These are phyloP conservation scores for Emys orbicularis DNA, from an alignment of 2,797 vertebrate genomes.

Conservation along the genomic window DNA sequence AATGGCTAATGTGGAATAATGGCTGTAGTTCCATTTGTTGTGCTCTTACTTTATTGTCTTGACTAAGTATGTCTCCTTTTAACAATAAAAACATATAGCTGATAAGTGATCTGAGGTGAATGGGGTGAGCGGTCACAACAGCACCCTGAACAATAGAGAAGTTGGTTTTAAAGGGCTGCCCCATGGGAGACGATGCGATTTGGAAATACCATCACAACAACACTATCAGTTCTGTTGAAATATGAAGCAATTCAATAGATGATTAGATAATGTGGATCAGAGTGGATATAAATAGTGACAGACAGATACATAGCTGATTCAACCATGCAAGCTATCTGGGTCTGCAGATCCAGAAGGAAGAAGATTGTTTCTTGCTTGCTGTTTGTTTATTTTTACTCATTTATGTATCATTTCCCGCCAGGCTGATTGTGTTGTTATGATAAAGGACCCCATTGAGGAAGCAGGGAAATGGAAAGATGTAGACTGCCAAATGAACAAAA, in stretches of 20 bases:
- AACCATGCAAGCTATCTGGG: fast-evolving
- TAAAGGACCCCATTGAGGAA: constrained; percentile 61
- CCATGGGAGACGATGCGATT: neutral
- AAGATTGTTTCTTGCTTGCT: neutral
- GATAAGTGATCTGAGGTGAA: neutral
- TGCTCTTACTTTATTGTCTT: neutral
- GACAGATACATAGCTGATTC: neutral
- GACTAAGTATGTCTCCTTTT: neutral
- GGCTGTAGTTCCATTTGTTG: neutral
- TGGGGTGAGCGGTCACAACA: neutral
- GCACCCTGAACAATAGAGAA: neutral
- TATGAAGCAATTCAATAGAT: neutral
- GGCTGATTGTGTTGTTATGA: constrained; percentile 88
- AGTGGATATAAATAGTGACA: neutral
- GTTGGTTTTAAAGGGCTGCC: neutral
- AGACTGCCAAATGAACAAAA: constrained; percentile 76
- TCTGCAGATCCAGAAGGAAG: neutral
- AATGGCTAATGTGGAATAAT: neutral
- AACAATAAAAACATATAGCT: neutral
- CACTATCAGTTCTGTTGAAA: neutral
- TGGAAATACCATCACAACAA: neutral
- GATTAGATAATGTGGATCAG: neutral
- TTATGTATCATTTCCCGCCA: constrained; percentile 47
- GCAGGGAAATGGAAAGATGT: constrained; percentile 88
- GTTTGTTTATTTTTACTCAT: neutral